These are phyloP conservation scores for Apogon talboti DNA, from an alignment of 2,797 vertebrate species.

Conservation along the genomic window DNA sequence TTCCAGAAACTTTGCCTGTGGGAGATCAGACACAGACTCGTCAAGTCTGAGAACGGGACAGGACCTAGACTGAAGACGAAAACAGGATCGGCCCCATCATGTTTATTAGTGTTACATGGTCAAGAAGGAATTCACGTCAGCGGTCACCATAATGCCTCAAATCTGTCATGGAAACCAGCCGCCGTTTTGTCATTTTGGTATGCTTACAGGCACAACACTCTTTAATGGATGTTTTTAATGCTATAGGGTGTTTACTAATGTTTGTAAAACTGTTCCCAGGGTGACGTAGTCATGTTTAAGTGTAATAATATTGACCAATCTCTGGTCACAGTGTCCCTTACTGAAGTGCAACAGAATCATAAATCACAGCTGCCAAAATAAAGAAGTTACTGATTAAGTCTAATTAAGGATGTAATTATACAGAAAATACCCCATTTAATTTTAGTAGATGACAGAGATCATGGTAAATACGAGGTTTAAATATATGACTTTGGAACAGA, in stretches of 20 bases:
- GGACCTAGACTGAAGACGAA: slow-evolving; percentile 40
- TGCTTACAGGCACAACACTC: slow-evolving; percentile 29
- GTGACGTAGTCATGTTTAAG: slow-evolving; percentile 48
- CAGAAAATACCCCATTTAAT: slow-evolving; percentile 17
- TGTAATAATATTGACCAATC: slow-evolving; percentile 39
- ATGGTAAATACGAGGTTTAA: not conserved
- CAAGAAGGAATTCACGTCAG: slow-evolving; percentile 61
- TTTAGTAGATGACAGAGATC: slow-evolving; percentile 22
- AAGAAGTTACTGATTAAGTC: slow-evolving; percentile 7
- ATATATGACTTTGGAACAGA: slow-evolving; percentile 19
- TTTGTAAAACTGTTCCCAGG: slow-evolving; percentile 49
- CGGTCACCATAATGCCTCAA: slow-evolving; percentile 79
- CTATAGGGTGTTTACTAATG: slow-evolving; percentile 41
- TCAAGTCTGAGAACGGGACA: slow-evolving; percentile 26
- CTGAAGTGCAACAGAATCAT: slow-evolving; percentile 32
- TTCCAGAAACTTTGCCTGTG: slow-evolving; percentile 53
- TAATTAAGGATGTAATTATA: slow-evolving; percentile 21
- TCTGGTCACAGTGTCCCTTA: slow-evolving; percentile 24
- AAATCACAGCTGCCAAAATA: slow-evolving; percentile 57
- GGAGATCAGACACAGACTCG: slow-evolving; percentile 42
- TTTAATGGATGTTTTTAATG: slow-evolving; percentile 41
- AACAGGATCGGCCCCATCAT: slow-evolving; percentile 39
- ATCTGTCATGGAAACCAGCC: slow-evolving; percentile 71
- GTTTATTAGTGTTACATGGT: slow-evolving; percentile 32
- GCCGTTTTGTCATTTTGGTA: slow-evolving; percentile 49